These are phyloP conservation scores for Stigmatopora argus DNA, from an alignment of 2,113 vertebrate species.

Conservation along the genomic window DNA sequence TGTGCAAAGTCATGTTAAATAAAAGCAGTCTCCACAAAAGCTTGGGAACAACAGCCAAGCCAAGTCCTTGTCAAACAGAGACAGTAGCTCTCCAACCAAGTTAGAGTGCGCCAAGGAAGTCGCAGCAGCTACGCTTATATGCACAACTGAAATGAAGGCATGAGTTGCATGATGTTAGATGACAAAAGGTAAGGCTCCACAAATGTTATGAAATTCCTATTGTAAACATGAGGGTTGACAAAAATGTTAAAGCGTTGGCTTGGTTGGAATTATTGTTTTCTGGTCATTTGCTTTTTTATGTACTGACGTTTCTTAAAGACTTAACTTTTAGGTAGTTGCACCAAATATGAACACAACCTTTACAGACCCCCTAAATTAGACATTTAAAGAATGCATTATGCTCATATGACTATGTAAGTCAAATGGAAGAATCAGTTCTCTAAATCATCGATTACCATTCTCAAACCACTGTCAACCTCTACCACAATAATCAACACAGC, in stretches of 20 bases:
- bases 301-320: too few relatives aligned
- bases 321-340: too few relatives aligned
- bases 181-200: constrained; percentile 30
- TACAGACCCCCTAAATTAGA: too few relatives aligned
- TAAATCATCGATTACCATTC: too few relatives aligned
- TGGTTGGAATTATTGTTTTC: not conserved
- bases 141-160: constrained; percentile 60
- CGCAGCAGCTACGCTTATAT: constrained; percentile 48
- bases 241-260: not conserved
- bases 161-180: constrained; percentile 55
- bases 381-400: too few relatives aligned
- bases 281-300: not conserved
- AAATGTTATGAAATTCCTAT: constrained; percentile 54
- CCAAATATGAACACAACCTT: too few relatives aligned
- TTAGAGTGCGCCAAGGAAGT: constrained; percentile 41
- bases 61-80: constrained; percentile 53
- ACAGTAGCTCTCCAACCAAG: constrained; percentile 55
- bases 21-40: constrained; percentile 61
- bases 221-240: constrained; percentile 21
- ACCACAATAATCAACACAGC: too few relatives aligned
- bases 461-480: too few relatives aligned
- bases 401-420: too few relatives aligned
- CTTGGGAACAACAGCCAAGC: constrained; percentile 58
- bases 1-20: constrained; percentile 30
- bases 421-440: too few relatives aligned